phyloP scores from a whole-genome alignment of 2,113 vertebrate genomes.

The Otus sunia region DNA sequence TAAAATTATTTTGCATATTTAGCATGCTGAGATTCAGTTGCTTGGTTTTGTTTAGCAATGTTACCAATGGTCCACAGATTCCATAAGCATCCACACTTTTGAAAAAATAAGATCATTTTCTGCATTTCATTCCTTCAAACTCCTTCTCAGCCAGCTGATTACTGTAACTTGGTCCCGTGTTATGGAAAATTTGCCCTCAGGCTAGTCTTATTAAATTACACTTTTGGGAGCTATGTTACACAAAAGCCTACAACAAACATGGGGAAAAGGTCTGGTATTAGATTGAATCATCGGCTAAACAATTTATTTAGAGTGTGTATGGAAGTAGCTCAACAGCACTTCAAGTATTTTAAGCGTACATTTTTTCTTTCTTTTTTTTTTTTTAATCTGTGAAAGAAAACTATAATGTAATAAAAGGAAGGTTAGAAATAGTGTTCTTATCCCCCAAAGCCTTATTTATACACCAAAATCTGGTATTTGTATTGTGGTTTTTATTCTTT shows the following conservation, averaged over 20 bases:
- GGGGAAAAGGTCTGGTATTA: neutral
- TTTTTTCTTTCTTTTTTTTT: neutral
- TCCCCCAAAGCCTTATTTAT: neutral
- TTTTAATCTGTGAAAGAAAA: neutral
- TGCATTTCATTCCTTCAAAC: neutral
- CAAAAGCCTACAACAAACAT: neutral
- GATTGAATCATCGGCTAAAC: neutral
- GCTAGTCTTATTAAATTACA: neutral
- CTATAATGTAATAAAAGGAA: neutral
- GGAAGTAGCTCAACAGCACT: neutral
- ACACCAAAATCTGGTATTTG: neutral
- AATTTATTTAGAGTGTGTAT: neutral
- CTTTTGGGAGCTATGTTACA: neutral
- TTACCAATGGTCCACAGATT: neutral
- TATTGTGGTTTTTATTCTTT: neutral
- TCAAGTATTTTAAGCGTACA: neutral
- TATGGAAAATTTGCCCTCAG: neutral
- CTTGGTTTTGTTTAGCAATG: neutral
- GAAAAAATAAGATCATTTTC: neutral
- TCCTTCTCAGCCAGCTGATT: neutral
- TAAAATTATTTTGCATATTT: neutral
- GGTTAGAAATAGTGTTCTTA: neutral
- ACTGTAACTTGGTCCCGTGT: neutral
- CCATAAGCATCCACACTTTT: neutral
- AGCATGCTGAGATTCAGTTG: neutral